phyloP scores from a whole-genome alignment of 2,888 invertebrate genomes.

The Drosophila recens region DNA sequence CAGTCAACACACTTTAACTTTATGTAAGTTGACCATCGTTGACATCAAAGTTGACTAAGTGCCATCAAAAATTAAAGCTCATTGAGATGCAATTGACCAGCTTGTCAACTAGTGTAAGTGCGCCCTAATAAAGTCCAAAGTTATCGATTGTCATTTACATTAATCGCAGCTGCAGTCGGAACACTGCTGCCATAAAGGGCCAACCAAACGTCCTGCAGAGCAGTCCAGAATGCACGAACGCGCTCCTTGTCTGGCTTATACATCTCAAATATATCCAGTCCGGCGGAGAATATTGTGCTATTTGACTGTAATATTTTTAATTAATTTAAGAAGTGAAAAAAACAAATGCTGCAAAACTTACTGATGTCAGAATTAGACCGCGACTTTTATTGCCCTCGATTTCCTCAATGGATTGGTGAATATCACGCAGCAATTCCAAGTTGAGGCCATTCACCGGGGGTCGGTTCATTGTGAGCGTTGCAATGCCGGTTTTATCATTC shows the following conservation, averaged over 20 bases:
- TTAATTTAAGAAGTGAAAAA: background rate
- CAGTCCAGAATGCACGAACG: conserved; percentile 90
- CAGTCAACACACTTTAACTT: no score
- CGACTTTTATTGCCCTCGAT: conserved; percentile 87
- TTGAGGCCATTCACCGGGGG: conserved; percentile 94
- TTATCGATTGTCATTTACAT: conserved; percentile 86
- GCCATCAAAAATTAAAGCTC: no score
- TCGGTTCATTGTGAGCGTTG: conserved; percentile 90
- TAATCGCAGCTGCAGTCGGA: conserved; percentile 93
- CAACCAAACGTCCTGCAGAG: conserved; percentile 92
- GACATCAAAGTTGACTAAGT: no score
- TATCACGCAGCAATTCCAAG: conserved; percentile 89
- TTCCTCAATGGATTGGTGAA: conserved; percentile 88
- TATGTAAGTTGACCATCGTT: no score
- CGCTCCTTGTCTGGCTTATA: conserved; percentile 91
- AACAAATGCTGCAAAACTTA: conserved; percentile 74
- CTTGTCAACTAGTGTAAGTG: no score
- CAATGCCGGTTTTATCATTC: conserved; percentile 89
- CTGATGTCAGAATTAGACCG: conserved; percentile 93
- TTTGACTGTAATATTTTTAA: conserved; percentile 45
- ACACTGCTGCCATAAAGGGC: conserved; percentile 90
- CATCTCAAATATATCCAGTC: conserved; percentile 95
- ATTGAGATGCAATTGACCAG: no score
- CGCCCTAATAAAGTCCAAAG: background rate
- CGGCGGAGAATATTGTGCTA: conserved; percentile 89